These are phyloP conservation scores for Coptotermes formosanus DNA, from an alignment of 1,140 invertebrate species.

Conservation along the genomic window DNA sequence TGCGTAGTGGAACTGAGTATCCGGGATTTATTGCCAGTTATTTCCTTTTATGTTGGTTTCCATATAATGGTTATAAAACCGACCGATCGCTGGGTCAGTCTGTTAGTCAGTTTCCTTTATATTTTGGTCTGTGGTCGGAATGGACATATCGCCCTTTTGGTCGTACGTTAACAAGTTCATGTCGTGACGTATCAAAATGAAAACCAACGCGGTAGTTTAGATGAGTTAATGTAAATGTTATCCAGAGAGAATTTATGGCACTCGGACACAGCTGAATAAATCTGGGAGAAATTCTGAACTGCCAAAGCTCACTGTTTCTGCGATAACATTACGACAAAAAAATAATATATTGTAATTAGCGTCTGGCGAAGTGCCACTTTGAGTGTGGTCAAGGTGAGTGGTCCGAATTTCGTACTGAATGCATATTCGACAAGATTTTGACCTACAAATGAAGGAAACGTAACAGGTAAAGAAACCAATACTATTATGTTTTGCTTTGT, in stretches of 20 bases:
- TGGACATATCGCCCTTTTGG: no score
- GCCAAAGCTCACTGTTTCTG: neutral
- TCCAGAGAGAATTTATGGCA: neutral
- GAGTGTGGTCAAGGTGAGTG: neutral
- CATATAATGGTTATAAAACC: no score
- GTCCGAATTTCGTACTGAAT: neutral
- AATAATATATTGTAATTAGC: neutral
- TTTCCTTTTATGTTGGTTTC: no score
- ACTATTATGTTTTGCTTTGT: neutral
- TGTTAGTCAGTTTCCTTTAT: no score
- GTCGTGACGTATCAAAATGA: neutral
- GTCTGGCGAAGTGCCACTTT: neutral
- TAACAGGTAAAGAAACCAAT: neutral
- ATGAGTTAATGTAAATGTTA: neutral
- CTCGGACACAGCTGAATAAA: neutral
- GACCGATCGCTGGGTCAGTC: no score
- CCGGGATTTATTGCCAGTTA: no score
- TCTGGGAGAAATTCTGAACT: neutral
- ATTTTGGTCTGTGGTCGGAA: no score
- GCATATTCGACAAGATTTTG: neutral
- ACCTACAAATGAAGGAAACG: neutral
- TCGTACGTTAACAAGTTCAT: neutral
- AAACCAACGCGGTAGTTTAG: neutral
- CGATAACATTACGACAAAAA: neutral
- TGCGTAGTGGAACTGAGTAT: no score